Evolutionary conservation across 2,113 vertebrate genomes (phyloP).

Genomic region (Panthera uncia): DNA sequence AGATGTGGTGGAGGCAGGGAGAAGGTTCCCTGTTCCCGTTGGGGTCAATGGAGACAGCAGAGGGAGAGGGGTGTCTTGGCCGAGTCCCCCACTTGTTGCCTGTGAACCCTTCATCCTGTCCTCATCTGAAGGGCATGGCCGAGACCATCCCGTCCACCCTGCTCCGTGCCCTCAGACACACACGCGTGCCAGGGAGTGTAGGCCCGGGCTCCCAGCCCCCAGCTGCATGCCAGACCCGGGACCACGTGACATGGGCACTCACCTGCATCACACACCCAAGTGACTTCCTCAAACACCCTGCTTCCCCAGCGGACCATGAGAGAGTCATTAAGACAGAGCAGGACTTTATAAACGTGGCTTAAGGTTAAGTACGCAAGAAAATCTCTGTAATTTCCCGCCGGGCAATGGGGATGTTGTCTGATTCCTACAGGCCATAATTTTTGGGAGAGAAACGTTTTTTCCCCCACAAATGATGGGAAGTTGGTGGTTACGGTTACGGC

Average conservation of each 20-base stretch:
- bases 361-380: slow-evolving; percentile 78
- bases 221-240: background rate
- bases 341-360: slow-evolving; percentile 60
- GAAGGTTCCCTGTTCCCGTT: background rate
- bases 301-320: background rate
- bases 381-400: slow-evolving; percentile 77
- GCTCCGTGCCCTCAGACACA: background rate
- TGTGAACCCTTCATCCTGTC: background rate
- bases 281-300: background rate
- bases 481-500: slow-evolving; percentile 81
- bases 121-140: background rate
- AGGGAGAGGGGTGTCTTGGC: background rate
- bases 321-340: slow-evolving; percentile 62
- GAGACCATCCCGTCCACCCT: background rate
- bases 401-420: slow-evolving; percentile 80
- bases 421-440: slow-evolving; percentile 82
- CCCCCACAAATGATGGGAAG: slow-evolving; percentile 84
- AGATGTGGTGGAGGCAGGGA: background rate
- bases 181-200: background rate
- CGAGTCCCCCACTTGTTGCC: background rate
- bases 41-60: background rate
- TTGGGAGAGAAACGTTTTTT: slow-evolving; percentile 80
- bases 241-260: background rate
- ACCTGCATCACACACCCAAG: background rate
- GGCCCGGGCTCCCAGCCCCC: background rate